Evolutionary conservation across 2,797 vertebrate species (phyloP).

Genomic region (Oreonectes daqikongensis): DNA sequence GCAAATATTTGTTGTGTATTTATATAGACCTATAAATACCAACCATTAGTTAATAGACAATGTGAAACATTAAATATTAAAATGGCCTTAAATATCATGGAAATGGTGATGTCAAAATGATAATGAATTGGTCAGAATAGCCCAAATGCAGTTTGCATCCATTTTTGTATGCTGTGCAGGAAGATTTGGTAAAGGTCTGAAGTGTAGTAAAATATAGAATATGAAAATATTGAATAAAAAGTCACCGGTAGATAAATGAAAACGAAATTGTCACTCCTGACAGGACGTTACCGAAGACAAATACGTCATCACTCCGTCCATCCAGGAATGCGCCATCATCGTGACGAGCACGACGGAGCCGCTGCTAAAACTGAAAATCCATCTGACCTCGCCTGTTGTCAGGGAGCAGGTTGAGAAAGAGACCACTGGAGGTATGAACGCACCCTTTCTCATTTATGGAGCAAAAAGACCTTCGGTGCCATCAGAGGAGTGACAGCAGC

Average conservation of each 20-base stretch:
- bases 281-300: slow-evolving; percentile 77
- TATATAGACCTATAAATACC: too few species aligned
- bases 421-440: slow-evolving; percentile 78
- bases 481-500: slow-evolving; percentile 19
- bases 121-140: too few species aligned
- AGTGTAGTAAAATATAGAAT: too few species aligned
- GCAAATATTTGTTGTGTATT: neutral
- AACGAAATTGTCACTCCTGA: neutral
- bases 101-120: too few species aligned
- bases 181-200: too few species aligned
- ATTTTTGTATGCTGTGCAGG: too few species aligned
- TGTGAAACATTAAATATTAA: too few species aligned
- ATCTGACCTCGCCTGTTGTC: slow-evolving; percentile 90
- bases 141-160: too few species aligned
- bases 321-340: slow-evolving; percentile 82
- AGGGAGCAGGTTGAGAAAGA: slow-evolving; percentile 80
- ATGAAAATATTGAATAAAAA: too few species aligned
- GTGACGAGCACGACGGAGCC: slow-evolving; percentile 87
- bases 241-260: too few species aligned
- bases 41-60: neutral
- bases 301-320: slow-evolving; percentile 82
- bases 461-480: slow-evolving; percentile 25
- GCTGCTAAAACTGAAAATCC: slow-evolving; percentile 83
- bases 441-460: slow-evolving; percentile 29
- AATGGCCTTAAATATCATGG: too few species aligned